Evolutionary conservation across 2,113 vertebrate genomes (phyloP).

Genomic region (Martes martes): DNA sequence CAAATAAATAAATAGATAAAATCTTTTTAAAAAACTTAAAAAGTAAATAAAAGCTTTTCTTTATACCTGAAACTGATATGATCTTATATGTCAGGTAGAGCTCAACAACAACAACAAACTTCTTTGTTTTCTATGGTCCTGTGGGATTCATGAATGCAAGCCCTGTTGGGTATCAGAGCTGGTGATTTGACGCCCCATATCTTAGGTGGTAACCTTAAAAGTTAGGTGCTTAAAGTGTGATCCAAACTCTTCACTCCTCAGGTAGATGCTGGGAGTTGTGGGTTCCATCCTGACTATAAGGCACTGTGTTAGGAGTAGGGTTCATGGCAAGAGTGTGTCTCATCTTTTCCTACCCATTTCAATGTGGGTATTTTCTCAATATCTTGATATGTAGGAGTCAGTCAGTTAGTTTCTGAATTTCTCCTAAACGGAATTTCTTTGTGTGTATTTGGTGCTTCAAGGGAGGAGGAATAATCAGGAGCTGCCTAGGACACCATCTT

Average conservation of each 20-base stretch:
- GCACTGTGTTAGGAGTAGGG: neutral
- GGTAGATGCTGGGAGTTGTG: neutral
- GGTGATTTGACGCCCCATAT: neutral
- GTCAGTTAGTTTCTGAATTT: neutral
- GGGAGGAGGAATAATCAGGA: neutral
- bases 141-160: neutral
- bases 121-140: neutral
- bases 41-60: too few species aligned
- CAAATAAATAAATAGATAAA: too few species aligned
- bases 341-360: neutral
- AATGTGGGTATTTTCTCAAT: neutral
- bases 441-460: neutral
- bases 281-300: neutral
- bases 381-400: neutral
- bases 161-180: neutral
- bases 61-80: neutral
- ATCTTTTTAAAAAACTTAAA: too few species aligned
- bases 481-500: neutral
- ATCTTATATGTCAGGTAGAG: neutral
- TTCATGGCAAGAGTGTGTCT: neutral
- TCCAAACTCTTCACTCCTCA: neutral
- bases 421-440: neutral
- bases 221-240: neutral
- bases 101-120: neutral
- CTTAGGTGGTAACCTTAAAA: neutral